Base-by-base conservation (phyloP, 2,888 invertebrate species). In the Teinopalpus imperialis region DNA sequence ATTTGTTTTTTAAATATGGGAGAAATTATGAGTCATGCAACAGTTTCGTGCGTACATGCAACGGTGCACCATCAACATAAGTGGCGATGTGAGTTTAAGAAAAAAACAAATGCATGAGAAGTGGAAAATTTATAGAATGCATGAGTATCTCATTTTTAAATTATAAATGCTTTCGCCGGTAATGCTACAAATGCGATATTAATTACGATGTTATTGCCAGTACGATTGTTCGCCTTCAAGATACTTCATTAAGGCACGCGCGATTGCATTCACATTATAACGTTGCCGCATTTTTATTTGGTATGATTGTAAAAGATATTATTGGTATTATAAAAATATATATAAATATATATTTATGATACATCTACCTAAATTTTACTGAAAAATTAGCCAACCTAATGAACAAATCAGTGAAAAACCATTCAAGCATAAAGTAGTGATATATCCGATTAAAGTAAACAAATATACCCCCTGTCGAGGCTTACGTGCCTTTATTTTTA, bases 111-210 rank as follows among this genome's bases (percentile, higher is more conserved):
- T 59, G 54, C 57, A 63, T 72, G 66, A 68, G 61, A 63, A 78
- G 69, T 80, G 73, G 78, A 79, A 81, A 81, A 76, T 75, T 73
- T 77, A 71, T 68, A 77, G 79, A 79, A 70, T 56, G 60, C 65
- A 73, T 71, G 66, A 69, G 59, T 66, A 73, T 74, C 74, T 73
- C 64, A 62, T 72, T 73, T 76, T 69, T 73, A 66, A 78, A 72
- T 75, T 69, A 66, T 66, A 69, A 72, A 73, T 78, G 77, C 81
- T 86, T 86, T 86, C 86, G 71, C 81, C 69, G 59, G 66, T 61
- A 61, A 63, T 61, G 66, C 63, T 51, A 65, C 59, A 70, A 69
- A 72, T 73, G 69, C 62, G 64, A 66, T 73, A 70, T 69, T 74
- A 74, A 79, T 79, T 77, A 51, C 56, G 49, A 49, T 47, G 42